Evolutionary conservation across 2,113 vertebrate species (phyloP), one percentile per base, ranked within the genome.

Genomic region (Thomomys bottae): DNA sequence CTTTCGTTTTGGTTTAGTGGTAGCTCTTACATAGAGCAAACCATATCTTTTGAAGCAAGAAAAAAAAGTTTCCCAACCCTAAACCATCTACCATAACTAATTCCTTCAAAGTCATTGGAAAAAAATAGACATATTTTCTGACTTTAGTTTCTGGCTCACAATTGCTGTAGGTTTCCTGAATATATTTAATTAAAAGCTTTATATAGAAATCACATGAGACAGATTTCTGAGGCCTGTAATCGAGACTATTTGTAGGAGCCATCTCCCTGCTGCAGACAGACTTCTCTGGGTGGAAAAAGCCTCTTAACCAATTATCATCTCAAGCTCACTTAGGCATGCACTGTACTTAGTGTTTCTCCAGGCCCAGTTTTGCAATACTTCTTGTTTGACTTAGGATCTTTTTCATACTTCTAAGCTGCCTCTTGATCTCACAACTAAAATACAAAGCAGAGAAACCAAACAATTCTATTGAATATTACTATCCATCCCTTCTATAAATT

Each of bases 121-220:
- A 87, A 85, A 54, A 54, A 54, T 12, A 87, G 54, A 94, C 82
- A 42, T 91, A 84, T 94, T 94, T 96, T 92, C 88, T 94, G 45
- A 93, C 73, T 95, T 94, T 81, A 93, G 90, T 93, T 94, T 94
- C 83, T 95, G 92, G 87, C 89, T 94, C 68, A 85, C 72, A 70
- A 89, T 45, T 40, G 66, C 63, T 68, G 75, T 80, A 81, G 83
- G 34, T 93, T 94, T 82, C 59, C 92, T 90, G 79, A 90, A 96
- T 94, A 95, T 93, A 94, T 83, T 92, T 96, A 94, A 97, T 97
- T 96, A 94, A 96, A 95, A 92, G 83, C 88, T 95, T 95, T 45
- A 54, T 82, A 88, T 77, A 80, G 93, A 92, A 94, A 84, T 94
- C 80, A 92, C 86, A 90, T 86, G 88, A 94, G 91, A 61, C 78